These are phyloP conservation scores for Stegodyphus dumicola DNA, from an alignment of 1,140 invertebrate species.

Conservation along the genomic window DNA sequence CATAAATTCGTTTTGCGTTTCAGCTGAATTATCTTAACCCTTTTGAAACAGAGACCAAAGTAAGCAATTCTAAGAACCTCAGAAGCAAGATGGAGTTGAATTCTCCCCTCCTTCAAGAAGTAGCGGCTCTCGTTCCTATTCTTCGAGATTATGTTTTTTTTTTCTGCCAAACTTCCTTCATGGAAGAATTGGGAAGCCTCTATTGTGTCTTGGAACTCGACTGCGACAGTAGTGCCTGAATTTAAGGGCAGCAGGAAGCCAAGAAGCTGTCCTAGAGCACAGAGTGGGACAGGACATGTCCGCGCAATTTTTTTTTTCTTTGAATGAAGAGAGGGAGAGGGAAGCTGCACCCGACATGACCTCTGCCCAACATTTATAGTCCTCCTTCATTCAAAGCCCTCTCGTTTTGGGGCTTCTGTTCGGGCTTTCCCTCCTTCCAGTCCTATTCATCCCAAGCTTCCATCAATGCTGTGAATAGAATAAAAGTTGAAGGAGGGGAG, in stretches of 20 bases:
- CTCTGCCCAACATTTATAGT: conserved; percentile 38
- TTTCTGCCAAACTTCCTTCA: too few relatives aligned
- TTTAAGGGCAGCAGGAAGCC: conserved; percentile 27
- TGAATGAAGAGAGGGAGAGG: neutral
- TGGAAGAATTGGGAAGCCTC: neutral
- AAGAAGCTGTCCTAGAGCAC: conserved; percentile 14
- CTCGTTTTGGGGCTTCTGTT: conserved; percentile 7
- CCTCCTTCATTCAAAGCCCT: neutral
- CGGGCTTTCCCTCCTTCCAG: neutral
- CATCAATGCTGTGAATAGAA: neutral
- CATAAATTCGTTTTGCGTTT: too few relatives aligned
- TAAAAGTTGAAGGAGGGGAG: neutral
- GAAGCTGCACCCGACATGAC: conserved; percentile 2
- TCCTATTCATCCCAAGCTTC: conserved; percentile 20
- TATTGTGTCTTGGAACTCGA: conserved; percentile 18
- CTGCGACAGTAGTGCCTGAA: neutral
- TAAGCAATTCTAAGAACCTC: too few relatives aligned
- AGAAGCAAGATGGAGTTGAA: too few relatives aligned
- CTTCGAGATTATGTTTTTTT: neutral
- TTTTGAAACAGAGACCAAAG: too few relatives aligned
- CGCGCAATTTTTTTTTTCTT: neutral
- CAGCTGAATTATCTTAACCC: too few relatives aligned
- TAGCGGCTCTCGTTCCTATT: neutral
- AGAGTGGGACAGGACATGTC: neutral
- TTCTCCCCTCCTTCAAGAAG: too few relatives aligned